Base-by-base conservation (phyloP, 2,888 invertebrate species). In the Myathropa florea region DNA sequence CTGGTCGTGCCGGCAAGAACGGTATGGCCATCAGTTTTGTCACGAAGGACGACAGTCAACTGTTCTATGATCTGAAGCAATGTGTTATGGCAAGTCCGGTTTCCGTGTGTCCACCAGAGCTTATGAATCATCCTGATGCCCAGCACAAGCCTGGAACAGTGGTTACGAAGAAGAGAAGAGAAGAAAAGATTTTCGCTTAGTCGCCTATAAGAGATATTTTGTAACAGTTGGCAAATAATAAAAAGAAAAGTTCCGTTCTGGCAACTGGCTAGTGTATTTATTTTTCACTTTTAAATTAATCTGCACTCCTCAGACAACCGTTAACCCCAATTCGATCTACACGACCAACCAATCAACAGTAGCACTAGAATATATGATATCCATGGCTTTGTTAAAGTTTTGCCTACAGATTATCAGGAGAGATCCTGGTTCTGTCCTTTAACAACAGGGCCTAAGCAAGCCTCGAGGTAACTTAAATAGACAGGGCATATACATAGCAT, bases 1-100 rank as follows among this genome's bases (percentile, higher is more conserved):
- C 99, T 0, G 99, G 99, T 90, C 97, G 99, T 93, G 99, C 99
- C 0, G 99, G 99, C 65, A 99, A 99, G 93, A 96, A 96, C 90
- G 99, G 99, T 93, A 95, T 97, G 89, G 99, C 99, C 21, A 96
- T 99, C 88, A 97, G 98, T 14, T 99, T 99, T 93, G 95, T 98
- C 70, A 99, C 99, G 0, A 98, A 99, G 91, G 99, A 99, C 89
- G 99, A 99, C 92, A 97, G 97, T 23, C 94, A 94, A 18, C 94
- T 99, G 75, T 99, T 99, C 94, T 99, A 98, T 92, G 99, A 99
- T 93, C 94, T 99, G 88, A 99, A 99, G 92, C 98, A 98, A 93
- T 96, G 96, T 71, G 94, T 98, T 65, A 94, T 97, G 79, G 94
- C 96, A 14, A 98, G 98, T 91, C 98, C 99, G 0, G 97, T 97